Conservation (phyloP, 2,113 vertebrate species). For the Vireo altiloquus region DNA sequence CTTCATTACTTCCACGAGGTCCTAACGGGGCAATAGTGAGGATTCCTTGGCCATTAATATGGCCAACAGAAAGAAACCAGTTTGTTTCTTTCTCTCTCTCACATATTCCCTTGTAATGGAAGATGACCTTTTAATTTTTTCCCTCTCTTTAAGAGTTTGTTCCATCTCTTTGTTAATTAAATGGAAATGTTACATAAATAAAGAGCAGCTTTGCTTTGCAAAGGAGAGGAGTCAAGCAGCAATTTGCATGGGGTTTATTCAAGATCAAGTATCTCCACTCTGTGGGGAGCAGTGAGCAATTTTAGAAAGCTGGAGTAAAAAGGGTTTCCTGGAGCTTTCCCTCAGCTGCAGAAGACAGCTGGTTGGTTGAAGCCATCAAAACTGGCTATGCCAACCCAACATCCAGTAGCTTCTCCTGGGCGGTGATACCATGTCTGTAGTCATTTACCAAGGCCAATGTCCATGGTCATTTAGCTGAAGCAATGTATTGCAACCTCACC, state of each 20-base stretch:
- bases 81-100: neutral
- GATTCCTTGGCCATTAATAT: rapidly evolving
- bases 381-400: neutral
- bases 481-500: neutral
- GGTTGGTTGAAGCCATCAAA: neutral
- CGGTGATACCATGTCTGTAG: too few relatives aligned
- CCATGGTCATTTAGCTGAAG: neutral
- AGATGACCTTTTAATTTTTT: neutral
- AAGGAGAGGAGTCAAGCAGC: neutral
- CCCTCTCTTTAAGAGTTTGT: neutral
- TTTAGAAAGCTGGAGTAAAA: neutral
- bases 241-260: neutral
- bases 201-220: neutral
- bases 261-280: neutral
- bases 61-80: neutral
- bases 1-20: rapidly evolving
- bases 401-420: neutral
- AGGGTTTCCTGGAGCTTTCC: neutral
- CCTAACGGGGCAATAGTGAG: rapidly evolving
- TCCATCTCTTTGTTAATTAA: neutral
- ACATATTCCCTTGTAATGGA: rapidly evolving
- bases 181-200: neutral
- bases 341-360: neutral
- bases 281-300: neutral
- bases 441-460: neutral